Evolutionary conservation across 2,888 invertebrate species (phyloP), one percentile per base, ranked within the genome.

Genomic region (Oscheius sp.): DNA sequence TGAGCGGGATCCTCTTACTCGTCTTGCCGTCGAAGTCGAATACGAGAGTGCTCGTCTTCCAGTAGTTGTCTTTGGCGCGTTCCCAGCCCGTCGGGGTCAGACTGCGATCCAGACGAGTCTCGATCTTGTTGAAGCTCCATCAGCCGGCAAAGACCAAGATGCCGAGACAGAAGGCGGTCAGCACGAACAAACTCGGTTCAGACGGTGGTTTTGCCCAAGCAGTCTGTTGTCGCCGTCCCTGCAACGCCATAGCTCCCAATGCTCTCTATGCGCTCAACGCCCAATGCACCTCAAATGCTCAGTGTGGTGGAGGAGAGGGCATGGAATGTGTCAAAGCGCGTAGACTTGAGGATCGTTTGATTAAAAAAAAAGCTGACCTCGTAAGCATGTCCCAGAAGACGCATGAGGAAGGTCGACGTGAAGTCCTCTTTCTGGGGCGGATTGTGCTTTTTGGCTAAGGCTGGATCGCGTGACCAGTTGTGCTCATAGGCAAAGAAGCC

Each of bases 231-330:
- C 84, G 88, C 53, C 79, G 88, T n/a, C 88, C 88, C 0, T 88
- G 88, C 70, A 88, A 89, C 75, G 80, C 88, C 11, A 81, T 89
- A 80, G 87, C 88, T 32, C 88, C 88, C 9, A 86, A 89, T 70
- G 87, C 88, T 0, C 80, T 88, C 47, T 88, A 88, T 76, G 80
- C 88, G 62, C 81, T 88, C 48, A 83, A 84, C 70, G 79, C 85
- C 7, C 84, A 81, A 13, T 88, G 88, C 73, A 76, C 77, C 1
- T 70, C 81, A 9, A 82, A 88, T 73, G 87, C 87, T 48, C 88
- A 88, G 68, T 88, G 88, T 63, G 88, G 85, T 13, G 88, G 86
- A n/a, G 86, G 85, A 32, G 87, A 89, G 62, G 86, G 86, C 37
- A 88, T 88, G 88, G 84, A 86, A 42, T 88, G 88, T 73, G 73